Base-by-base conservation (phyloP, 2,888 invertebrate species). In the Drosophila putrida region DNA sequence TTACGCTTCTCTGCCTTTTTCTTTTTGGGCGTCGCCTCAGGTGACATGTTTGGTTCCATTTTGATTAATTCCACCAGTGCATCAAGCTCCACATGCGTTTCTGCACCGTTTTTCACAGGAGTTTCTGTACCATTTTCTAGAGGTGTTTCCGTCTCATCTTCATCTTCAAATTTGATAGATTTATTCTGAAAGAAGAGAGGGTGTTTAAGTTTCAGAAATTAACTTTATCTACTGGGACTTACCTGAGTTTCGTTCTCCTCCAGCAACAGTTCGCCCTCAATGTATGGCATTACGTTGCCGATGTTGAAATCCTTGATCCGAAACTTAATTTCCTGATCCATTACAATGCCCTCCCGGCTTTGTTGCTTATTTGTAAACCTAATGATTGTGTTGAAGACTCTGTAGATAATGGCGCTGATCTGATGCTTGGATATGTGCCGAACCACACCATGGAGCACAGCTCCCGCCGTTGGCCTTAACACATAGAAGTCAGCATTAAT, bases 311-410 rank as follows among this genome's bases (percentile, higher is more conserved):
- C 84, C 27, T 90, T 91, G 36, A 93, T 91, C 4, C 87, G 85
- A 70, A 93, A 91, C 54, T 89, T 89, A 6, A 93, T 89, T 38
- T 92, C 88, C 13, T 94, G 92, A 28, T 92, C 90, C 70, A 93
- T 81, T 4, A 93, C 93, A 8, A 92, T 63, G 39, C 77, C 74
- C 4, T 74, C 82, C 31, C 81, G 66, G 25, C 69, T 68, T 25
- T 84, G 60, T 20, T 50, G 68, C 9, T 89, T 88, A 13, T 87
- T 82, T 10, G 75, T 68, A 73, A 93, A 93, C 67, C 93, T 93
- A 44, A 95, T 93, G n/a, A 94, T 94, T 10, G 95, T 94, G 86
- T 95, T 95, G 78, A 95, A 95, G 4, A 93, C 93, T 53, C 94
- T 93, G 88, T 95, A 95, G 1, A 95, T 94, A 53, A 95, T 92